A percentile compares a stretch with the other conserved stretches of the same genome.
Conservation (phyloP, 2,797 vertebrate species). For the Pangasius krempfi region DNA sequence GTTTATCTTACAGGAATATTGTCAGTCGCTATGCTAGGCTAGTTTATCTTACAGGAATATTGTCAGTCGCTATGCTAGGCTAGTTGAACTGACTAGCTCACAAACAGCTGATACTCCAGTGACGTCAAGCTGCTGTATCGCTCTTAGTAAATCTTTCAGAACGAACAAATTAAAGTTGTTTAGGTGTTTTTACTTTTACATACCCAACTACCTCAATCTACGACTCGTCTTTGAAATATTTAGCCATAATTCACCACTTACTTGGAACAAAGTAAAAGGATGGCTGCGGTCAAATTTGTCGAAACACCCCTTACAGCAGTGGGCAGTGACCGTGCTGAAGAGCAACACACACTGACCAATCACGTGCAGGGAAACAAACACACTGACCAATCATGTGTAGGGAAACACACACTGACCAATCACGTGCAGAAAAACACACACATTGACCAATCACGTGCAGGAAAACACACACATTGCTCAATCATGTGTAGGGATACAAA, state of each 20-base stretch:
- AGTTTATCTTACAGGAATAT: background rate
- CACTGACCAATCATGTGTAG: background rate
- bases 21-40: background rate
- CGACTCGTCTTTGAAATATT: background rate
- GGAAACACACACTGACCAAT: background rate
- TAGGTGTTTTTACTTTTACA: background rate
- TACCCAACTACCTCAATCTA: background rate
- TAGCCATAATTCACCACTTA: conserved; percentile 11
- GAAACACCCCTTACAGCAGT: background rate
- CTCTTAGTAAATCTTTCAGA: background rate
- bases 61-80: background rate
- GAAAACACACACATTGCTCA: background rate
- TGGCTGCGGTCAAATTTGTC: conserved; percentile 7
- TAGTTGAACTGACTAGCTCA: conserved; percentile 21
- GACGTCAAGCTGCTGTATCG: background rate
- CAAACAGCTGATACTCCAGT: conserved; percentile 13
- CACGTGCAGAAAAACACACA: background rate
- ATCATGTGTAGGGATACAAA: background rate
- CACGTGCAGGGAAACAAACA: background rate
- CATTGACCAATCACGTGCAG: no score
- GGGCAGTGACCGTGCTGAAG: background rate
- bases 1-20: background rate
- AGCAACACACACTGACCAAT: conserved; percentile 8
- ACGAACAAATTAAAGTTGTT: background rate
- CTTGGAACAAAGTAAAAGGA: background rate